Base-by-base conservation (phyloP, 2,797 vertebrate genomes). In the Myotis vivesi region DNA sequence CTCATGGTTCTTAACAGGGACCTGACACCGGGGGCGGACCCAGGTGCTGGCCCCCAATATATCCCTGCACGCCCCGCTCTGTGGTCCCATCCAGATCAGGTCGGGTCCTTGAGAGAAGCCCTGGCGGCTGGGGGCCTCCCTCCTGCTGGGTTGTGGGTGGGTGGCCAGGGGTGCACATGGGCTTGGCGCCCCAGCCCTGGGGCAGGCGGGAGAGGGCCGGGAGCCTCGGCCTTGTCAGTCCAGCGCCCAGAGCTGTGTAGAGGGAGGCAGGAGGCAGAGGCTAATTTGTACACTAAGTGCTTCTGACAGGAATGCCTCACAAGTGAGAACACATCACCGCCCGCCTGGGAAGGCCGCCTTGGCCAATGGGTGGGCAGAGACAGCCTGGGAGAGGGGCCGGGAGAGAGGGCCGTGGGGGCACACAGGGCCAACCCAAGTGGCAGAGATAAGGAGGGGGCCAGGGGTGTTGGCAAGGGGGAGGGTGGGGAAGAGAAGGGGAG, bases 201-300 rank as follows among this genome's bases (percentile, higher is more conserved):
- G 93, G 94, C 94, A 55, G 96, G 89, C 17, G 12, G 64, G 44
- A 87, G 87, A 93, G 57, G 97, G 96, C 94, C 38, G 92, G 98
- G 98, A 98, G 98, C 98, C 98, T 98, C 98, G 98, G 98, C 98
- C 98, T 98, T 98, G 98, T 99, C 99, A 99, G 99, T 98, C 99
- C 98, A 98, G 98, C 97, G 97, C 98, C 98, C 98, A 97, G 98
- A 98, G 98, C 98, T 96, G 96, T 96, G 97, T 8, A 2, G 79
- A 98, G 98, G 98, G 98, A 98, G 98, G 98, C 98, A 98, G 98
- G 98, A 98, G 98, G 99, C 98, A 97, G 95, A 98, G 97, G 98
- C 99, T 99, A 99, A 99, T 99, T 99, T 99, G 99, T 99, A 99
- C 98, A 97, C 98, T 99, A 99, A 99, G 98, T 99, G 98, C 98